Conservation (phyloP, 1,140 invertebrate species). For the Drosophila triauraria region DNA sequence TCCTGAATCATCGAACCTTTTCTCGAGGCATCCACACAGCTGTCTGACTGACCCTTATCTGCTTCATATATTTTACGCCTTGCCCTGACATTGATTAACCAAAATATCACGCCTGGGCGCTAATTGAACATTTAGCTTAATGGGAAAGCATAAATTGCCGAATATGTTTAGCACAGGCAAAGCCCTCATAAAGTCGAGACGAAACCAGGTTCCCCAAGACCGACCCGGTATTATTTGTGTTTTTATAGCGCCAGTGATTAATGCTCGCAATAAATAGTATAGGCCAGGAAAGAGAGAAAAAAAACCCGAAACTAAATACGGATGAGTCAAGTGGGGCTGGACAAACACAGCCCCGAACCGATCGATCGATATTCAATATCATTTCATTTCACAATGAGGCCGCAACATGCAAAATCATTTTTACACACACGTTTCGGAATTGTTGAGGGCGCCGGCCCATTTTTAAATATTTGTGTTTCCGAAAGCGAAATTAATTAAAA, state of each 20-base stretch:
- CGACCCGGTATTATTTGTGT: constrained; percentile 64
- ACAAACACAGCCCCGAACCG: constrained; percentile 45
- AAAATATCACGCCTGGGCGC: constrained; percentile 70
- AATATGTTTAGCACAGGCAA: constrained; percentile 37
- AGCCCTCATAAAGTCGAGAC: constrained; percentile 41
- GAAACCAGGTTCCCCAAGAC: constrained; percentile 39
- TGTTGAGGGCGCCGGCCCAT: constrained; percentile 22
- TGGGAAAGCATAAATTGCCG: constrained; percentile 73
- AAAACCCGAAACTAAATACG: constrained; percentile 64
- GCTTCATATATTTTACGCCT: constrained; percentile 26
- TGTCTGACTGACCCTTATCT: constrained; percentile 1
- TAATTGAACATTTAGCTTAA: constrained; percentile 79
- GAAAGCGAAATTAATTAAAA: constrained; percentile 78
- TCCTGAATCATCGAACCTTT: constrained; percentile 2
- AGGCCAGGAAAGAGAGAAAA: constrained; percentile 6
- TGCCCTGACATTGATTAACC: constrained; percentile 66
- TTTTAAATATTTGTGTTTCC: constrained; percentile 55
- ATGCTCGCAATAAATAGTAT: constrained; percentile 63
- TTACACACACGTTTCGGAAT: constrained; percentile 53
- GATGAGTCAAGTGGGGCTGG: constrained; percentile 66
- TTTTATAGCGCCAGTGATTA: constrained; percentile 63
- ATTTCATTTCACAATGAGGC: constrained; percentile 55
- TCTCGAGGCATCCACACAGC: neutral
- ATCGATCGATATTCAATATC: constrained; percentile 74
- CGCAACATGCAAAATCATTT: constrained; percentile 69